Evolutionary conservation across 2,113 vertebrate genomes (phyloP).

Genomic region (Meleagris gallopavo): DNA sequence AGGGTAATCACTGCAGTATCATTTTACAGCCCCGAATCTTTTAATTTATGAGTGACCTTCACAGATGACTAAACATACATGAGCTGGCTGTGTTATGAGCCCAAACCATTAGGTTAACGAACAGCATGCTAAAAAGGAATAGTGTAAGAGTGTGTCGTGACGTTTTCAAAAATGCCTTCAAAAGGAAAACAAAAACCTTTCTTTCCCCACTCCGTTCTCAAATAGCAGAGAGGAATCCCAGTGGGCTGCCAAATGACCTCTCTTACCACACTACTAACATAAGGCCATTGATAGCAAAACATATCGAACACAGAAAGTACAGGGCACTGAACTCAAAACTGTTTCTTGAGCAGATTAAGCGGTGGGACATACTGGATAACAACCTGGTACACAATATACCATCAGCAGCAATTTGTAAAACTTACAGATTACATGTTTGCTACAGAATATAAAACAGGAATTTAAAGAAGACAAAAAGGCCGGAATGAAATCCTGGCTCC

Average conservation of each 20-base stretch:
- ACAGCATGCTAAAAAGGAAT: neutral
- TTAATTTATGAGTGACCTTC: constrained; percentile 5
- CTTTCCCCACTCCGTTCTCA: neutral
- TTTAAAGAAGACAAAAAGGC: neutral
- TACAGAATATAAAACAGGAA: neutral
- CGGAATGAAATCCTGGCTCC: neutral
- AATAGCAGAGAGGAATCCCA: neutral
- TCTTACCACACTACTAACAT: neutral
- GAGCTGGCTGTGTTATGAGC: neutral
- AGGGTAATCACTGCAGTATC: neutral
- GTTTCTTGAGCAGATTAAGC: neutral
- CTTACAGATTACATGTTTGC: neutral
- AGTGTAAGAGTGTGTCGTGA: neutral
- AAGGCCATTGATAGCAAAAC: neutral
- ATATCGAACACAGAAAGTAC: neutral
- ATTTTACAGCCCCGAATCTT: neutral
- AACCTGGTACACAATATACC: neutral
- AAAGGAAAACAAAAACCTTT: neutral
- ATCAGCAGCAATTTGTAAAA: neutral
- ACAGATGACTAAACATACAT: neutral
- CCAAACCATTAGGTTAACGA: neutral
- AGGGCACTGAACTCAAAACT: neutral
- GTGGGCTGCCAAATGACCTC: neutral
- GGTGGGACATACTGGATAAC: neutral
- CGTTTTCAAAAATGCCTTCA: neutral